Conservation (phyloP, 2,797 vertebrate genomes). For the Enteromius trimaculatus region DNA sequence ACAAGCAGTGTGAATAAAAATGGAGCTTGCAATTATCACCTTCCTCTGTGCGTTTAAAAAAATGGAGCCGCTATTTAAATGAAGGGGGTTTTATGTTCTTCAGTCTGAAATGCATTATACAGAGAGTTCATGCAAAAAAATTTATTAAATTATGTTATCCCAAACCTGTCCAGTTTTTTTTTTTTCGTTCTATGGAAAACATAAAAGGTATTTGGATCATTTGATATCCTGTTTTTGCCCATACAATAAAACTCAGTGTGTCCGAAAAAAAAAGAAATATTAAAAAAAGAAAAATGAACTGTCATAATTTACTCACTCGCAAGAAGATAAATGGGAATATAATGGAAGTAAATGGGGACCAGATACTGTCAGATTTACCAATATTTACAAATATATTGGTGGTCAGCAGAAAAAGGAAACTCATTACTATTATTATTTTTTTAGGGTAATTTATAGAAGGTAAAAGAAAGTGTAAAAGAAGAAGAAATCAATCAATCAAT, state of each 20-base stretch:
- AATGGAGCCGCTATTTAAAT: conserved; percentile 71
- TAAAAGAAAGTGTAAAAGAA: not conserved
- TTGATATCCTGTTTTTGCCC: not conserved
- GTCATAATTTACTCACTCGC: not conserved
- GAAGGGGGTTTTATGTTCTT: conserved; percentile 69
- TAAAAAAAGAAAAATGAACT: not conserved
- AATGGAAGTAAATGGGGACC: not conserved
- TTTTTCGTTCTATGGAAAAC: not conserved
- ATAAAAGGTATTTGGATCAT: not conserved
- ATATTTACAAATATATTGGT: not conserved
- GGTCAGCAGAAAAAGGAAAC: not conserved
- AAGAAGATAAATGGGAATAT: not conserved
- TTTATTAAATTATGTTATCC: conserved; percentile 49
- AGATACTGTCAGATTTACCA: not conserved
- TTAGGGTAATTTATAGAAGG: not conserved
- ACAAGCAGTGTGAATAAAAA: conserved; percentile 62
- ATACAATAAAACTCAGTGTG: not conserved
- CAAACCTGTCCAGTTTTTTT: not conserved
- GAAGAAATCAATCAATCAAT: not conserved
- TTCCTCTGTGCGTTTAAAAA: conserved; percentile 64
- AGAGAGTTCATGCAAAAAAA: not conserved
- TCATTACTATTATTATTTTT: not conserved
- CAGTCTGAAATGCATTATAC: conserved; percentile 67
- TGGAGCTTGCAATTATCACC: conserved; percentile 69
- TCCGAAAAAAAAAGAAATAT: not conserved